Base-by-base conservation (phyloP, 2,113 vertebrate genomes). In the Mirza zaza region DNA sequence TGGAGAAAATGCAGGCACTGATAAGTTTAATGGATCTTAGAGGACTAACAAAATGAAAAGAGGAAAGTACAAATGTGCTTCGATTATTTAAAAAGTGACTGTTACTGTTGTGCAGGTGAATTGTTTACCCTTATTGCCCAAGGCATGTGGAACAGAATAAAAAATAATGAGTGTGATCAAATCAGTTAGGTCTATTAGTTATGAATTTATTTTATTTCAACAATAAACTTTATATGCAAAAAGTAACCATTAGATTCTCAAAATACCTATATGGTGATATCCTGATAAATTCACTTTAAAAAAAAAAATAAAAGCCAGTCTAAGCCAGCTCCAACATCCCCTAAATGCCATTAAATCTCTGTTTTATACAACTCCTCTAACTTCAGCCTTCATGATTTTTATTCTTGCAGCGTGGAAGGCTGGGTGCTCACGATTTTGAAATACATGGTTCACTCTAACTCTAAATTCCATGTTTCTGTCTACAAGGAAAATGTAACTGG, bases 161-260 rank as follows among this genome's bases (percentile, higher is more conserved):
- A 90, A 87, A 84, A 75, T 70, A 2, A 17, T 17, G 4, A 39
- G 5, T 85, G 42, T 59, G 23, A 68, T 75, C 65, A 87, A 90
- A 55, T 59, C 4, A 23, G 2, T 50, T 67, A 13, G 8, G 39
- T 48, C 48, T 82, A 83, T 63, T 85, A 85, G 68, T 61, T 52
- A 3, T 83, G 55, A 45, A 36, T 84, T 48, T 87, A 61, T 91
- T 87, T 93, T 15, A 93, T 80, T 85, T 95, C 63, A 84, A 59
- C 1, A 88, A 57, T 88, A 82, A 84, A 45, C 42, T 83, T 84
- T 63, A 75, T 48, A 75, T 61, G 20, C 3, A 57, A 79, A 89
- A 20, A 18, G 8, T 82, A 77, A 70, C 39, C 55, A 52, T 67
- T 55, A 87, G 4, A 57, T n/a, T 57, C 42, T 86, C 36, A 70